Evolutionary conservation across 1,140 invertebrate species (phyloP), one percentile per base, ranked within the genome.

Genomic region (Apocrypta bakeri): DNA sequence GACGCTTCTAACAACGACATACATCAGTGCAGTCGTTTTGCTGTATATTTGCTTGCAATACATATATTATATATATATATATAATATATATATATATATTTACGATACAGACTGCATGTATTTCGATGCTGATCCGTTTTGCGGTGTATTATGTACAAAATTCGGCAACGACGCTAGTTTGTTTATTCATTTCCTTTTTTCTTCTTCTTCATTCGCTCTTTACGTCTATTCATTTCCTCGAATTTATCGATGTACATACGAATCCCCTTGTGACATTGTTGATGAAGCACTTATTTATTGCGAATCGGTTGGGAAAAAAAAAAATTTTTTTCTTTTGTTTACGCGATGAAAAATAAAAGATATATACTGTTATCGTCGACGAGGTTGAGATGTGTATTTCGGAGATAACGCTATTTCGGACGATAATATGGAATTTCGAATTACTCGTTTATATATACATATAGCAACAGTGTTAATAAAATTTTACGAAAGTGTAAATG

Each of bases 181-280:
- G 71, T 73, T 73, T 68, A 29, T 17, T 68, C 12, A 9, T 68
- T 14, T 66, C 25, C 2, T 66, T 68, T 68, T 68, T 68, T 68
- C 11, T 64, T 24, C 14, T 68, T 68, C 4, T 29, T 68, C 29
- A 48, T 17, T 48, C n/a, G n/a, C n/a, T n/a, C n/a, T n/a, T n/a
- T n/a, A n/a, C n/a, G n/a, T n/a, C n/a, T n/a, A n/a, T n/a, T n/a
- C n/a, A n/a, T 56, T 56, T 56, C 17, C 48, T 7, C 21, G 21
- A 56, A 56, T 56, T 56, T 21, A 21, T 17, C 7, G 48, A 56
- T 56, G 48, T 21, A 56, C n/a, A 56, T 21, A 21, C 7, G 21
- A 21, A 56, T 17, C 17, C 6, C 2, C 48, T 56, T 56, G 48
- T 56, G 48, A 56, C 48, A n/a, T 56, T 56, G 48, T 56, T 56